These are phyloP conservation scores for Seriola rivoliana DNA, from an alignment of 2,113 vertebrate species.

Conservation along the genomic window DNA sequence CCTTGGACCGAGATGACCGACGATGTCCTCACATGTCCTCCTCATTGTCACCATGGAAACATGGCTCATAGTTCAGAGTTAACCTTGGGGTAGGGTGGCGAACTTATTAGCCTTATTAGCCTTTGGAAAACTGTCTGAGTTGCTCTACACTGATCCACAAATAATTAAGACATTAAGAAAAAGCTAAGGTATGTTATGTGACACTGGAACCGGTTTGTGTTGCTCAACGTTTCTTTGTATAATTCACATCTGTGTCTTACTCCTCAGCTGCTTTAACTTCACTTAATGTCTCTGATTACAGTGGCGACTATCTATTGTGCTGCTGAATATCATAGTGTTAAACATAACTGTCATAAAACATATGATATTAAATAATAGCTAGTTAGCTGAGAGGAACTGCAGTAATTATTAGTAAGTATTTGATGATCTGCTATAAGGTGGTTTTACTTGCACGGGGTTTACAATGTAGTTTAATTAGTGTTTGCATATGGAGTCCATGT, in stretches of 20 bases:
- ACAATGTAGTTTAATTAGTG: background rate
- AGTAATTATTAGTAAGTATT: background rate
- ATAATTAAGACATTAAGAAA: background rate
- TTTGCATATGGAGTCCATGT: background rate
- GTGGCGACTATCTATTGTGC: background rate
- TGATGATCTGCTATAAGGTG: constrained; percentile 4
- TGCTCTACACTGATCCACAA: background rate
- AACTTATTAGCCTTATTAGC: background rate
- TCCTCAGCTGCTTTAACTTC: background rate
- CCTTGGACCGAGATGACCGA: background rate
- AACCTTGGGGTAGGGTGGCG: background rate
- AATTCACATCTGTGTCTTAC: too few species aligned
- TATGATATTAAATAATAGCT: background rate
- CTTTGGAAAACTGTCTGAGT: background rate
- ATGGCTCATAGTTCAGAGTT: background rate
- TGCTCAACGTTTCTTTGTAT: background rate
- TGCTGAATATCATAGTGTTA: constrained; percentile 1
- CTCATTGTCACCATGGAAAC: constrained; percentile 17
- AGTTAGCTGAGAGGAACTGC: background rate
- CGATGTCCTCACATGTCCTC: background rate
- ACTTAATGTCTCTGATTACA: background rate
- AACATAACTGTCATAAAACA: constrained; percentile 3
- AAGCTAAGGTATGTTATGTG: background rate
- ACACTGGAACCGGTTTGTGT: background rate
- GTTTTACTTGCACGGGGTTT: background rate